Percentiles rank a stretch among this genome's conserved stretches.
phyloP scores from a whole-genome alignment of 2,113 vertebrate genomes.

The Ornithorhynchus anatinus region DNA sequence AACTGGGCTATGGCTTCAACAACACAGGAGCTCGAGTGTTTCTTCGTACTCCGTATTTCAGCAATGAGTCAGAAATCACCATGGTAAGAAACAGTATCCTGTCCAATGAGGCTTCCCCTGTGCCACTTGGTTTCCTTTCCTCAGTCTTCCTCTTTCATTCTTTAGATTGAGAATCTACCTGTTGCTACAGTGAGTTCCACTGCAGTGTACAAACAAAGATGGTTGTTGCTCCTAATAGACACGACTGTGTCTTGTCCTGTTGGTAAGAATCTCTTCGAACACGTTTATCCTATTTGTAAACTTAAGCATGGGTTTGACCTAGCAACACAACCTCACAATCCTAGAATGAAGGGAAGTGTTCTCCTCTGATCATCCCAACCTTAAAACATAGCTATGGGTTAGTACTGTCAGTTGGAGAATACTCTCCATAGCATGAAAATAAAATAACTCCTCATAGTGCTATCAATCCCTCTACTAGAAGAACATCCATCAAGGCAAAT shows the following conservation, averaged over 20 bases:
- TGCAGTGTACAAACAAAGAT: slow-evolving; percentile 75
- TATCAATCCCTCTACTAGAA: no score
- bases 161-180: slow-evolving; percentile 76
- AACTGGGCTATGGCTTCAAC: slow-evolving; percentile 61
- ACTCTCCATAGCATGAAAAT: no score
- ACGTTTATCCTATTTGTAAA: no score
- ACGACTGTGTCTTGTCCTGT: slow-evolving; percentile 72
- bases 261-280: no score
- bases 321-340: no score
- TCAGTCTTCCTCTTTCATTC: background rate
- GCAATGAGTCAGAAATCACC: slow-evolving; percentile 36
- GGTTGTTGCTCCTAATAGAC: slow-evolving; percentile 73
- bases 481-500: no score
- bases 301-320: no score
- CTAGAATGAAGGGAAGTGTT: no score
- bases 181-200: slow-evolving; percentile 80
- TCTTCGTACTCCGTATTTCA: slow-evolving; percentile 49
- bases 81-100: slow-evolving; percentile 8
- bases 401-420: no score
- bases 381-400: no score
- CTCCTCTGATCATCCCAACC: no score
- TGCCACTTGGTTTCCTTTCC: background rate
- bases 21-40: slow-evolving; percentile 45
- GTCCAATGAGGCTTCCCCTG: background rate
- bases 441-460: no score